phyloP scores from a whole-genome alignment of 2,113 vertebrate species.

The Cyanocitta stelleri region DNA sequence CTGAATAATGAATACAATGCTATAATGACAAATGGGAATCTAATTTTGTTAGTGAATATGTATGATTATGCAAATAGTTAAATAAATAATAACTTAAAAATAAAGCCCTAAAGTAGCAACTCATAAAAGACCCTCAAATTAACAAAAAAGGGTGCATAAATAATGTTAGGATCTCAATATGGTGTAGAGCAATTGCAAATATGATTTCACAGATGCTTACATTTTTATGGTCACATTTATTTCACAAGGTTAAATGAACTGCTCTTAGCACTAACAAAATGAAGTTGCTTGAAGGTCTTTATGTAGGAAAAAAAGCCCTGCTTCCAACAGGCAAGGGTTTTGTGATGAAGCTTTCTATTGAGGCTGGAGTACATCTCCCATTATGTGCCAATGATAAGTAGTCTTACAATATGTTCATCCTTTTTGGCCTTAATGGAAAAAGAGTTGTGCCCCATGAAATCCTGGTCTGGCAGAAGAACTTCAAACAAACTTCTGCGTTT shows the following conservation, averaged over 20 bases:
- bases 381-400: neutral
- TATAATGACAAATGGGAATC: neutral
- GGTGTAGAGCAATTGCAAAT: neutral
- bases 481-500: neutral
- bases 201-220: slow-evolving; percentile 20
- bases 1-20: neutral
- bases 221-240: slow-evolving; percentile 11
- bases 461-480: neutral
- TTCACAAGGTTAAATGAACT: slow-evolving; percentile 18
- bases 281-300: neutral
- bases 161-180: neutral
- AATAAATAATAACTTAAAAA: neutral
- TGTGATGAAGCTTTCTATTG: neutral
- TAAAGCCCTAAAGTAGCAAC: neutral
- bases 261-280: neutral
- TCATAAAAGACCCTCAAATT: neutral
- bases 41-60: neutral
- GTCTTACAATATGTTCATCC: neutral
- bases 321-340: neutral
- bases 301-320: neutral
- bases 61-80: neutral
- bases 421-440: neutral
- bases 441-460: neutral
- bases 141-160: neutral
- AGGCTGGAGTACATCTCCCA: neutral